phyloP scores from a whole-genome alignment of 2,888 invertebrate genomes.

The Agriopis aurantiaria region DNA sequence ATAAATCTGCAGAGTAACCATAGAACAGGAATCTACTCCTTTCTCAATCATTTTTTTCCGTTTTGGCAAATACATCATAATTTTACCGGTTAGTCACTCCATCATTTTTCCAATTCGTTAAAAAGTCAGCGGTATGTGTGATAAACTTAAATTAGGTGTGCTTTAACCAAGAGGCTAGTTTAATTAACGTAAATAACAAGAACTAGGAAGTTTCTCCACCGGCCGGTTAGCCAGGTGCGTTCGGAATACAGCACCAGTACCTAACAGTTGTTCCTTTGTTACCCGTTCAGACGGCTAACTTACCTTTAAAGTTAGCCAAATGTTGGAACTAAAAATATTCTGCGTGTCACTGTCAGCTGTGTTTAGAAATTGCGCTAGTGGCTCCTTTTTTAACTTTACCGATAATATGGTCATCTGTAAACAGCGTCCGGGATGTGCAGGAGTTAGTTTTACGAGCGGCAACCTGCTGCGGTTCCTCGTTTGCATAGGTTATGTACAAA shows the following conservation, averaged over 20 bases:
- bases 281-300: conserved; percentile 8
- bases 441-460: conserved; percentile 59
- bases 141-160: conserved; percentile 15
- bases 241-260: conserved; percentile 47
- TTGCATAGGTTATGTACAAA: conserved; percentile 43
- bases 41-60: too few species aligned
- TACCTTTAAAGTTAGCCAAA: not conserved
- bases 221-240: conserved; percentile 40
- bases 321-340: not conserved
- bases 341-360: not conserved
- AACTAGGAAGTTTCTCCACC: conserved; percentile 43
- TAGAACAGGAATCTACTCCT: too few species aligned
- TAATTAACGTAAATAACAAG: conserved; percentile 30
- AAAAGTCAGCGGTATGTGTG: not conserved
- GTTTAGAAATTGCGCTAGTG: conserved; percentile 23
- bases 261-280: conserved; percentile 5
- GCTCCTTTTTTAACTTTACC: conserved; percentile 34
- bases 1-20: too few species aligned
- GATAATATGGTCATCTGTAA: conserved; percentile 53
- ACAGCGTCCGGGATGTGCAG: conserved; percentile 50
- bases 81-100: too few species aligned
- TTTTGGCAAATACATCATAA: too few species aligned
- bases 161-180: conserved; percentile 12
- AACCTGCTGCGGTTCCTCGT: conserved; percentile 48
- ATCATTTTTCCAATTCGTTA: too few species aligned